Base-by-base conservation (phyloP, 2,113 vertebrate genomes). In the Leptobrachium leishanense region DNA sequence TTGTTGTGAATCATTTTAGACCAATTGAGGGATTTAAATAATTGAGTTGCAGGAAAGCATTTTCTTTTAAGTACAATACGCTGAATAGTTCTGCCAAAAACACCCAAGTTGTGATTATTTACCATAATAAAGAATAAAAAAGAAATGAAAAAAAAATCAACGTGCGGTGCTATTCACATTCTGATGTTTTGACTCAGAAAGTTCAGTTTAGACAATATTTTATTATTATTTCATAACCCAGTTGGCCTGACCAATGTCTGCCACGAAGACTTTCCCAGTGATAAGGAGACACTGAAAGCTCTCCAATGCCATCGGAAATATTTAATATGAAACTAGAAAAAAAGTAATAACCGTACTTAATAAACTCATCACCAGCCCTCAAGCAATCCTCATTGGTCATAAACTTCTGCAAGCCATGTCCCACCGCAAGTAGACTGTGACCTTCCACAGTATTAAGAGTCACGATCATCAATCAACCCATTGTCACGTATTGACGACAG, bases 41-140 rank as follows among this genome's bases (percentile, higher is more conserved):
- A 74, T 68, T 62, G 72, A 81, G 65, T 68, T 41, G 78, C 53
- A 71, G 74, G 43, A 50, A 68, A 74, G 53, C 78, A 74, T 79
- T 79, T 74, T 13, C 70, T 67, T 73, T 70, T 68, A 59, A 54
- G 71, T 15, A 31, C 31, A 74, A 43, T 7, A 31, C 55, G 54
- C 15, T 41, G 54, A 66, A 12, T 42, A 44, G 11, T 42, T 10
- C 71, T 46, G 53, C 63, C 72, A 68, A 41, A 66, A 46, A 72
- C 46, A 50, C 8, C 46, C 64, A 68, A 68, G 64, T 3, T 59
- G 72, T 39, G 13, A 67, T 44, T 59, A 50, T 59, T 12, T 59
- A 12, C 10, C 4, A 12, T 59, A 59, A 59, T 13, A 59, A 59
- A 59, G 13, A 59, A 1, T 59, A 59, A 59, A 59, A 59, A 50